phyloP scores from a whole-genome alignment of 2,113 vertebrate species.

The Cyprinodon tularosa region DNA sequence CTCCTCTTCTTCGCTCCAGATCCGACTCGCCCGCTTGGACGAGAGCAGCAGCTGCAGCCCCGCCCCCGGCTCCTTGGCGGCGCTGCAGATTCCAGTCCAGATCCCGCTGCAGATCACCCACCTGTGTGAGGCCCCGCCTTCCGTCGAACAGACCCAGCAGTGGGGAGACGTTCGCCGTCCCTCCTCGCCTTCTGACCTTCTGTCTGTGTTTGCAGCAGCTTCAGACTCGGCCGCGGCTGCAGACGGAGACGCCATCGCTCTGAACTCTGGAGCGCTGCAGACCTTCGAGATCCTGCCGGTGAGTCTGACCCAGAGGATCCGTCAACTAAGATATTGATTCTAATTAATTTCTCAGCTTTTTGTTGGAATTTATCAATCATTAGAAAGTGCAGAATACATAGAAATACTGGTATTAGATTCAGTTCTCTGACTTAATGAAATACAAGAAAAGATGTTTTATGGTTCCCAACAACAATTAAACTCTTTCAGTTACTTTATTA shows the following conservation, averaged over 20 bases:
- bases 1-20: constrained; percentile 84
- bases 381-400: too few species aligned
- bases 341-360: too few species aligned
- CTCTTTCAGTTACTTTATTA: too few species aligned
- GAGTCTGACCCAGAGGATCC: neutral
- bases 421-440: too few species aligned
- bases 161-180: neutral
- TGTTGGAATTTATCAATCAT: too few species aligned
- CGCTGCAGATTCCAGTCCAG: constrained; percentile 87
- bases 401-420: too few species aligned
- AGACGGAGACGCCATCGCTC: constrained; percentile 92
- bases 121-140: constrained; percentile 83
- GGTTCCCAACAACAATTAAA: neutral
- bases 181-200: neutral
- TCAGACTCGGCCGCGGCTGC: constrained; percentile 80
- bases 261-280: constrained; percentile 92
- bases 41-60: constrained; percentile 77
- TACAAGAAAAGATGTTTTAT: neutral
- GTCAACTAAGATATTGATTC: too few species aligned
- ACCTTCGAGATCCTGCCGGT: constrained; percentile 93
- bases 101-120: constrained; percentile 98
- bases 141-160: neutral
- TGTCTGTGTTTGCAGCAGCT: constrained; percentile 31
- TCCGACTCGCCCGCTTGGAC: constrained; percentile 88
- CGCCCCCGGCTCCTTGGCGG: constrained; percentile 83